Evolutionary conservation across 1,140 invertebrate genomes (phyloP), one percentile per base, ranked within the genome.

Genomic region (Druon quercuslanigerum): DNA sequence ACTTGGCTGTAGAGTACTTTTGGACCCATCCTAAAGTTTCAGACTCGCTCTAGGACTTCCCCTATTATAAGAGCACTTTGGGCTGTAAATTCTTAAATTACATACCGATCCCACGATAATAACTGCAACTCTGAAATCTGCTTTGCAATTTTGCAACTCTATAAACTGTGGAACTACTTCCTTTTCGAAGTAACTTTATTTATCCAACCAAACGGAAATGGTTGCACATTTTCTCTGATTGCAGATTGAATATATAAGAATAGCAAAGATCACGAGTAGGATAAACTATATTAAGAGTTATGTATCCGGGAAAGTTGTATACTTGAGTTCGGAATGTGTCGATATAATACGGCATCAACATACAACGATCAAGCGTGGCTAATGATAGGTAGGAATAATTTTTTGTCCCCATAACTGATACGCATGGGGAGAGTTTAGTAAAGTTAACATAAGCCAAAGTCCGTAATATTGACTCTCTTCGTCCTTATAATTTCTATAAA

Each of bases 401-500:
- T 66, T 66, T 66, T 66, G 60, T 66, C 60, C 60, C 14, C 33
- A 16, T 66, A 66, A 66, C 14, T 8, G 25, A 66, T 66, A 46
- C 33, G 33, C 14, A 66, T 25, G n/a, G 33, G 13, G 14, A 66
- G 60, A 66, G 33, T 66, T 46, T 1, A 46, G 40, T 46, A 1
- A 46, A 46, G 8, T 46, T 46, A 46, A 46, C 40, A 66, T 19
- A 19, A 66, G 60, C 20, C 60, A 66, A 40, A 66, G 60, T 66
- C 60, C 14, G 57, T 60, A 33, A 40, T 66, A 66, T 66, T 46
- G 33, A 66, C 60, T 66, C 16, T 66, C 33, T 66, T 20, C 20
- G 25, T 25, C 13, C 13, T 40, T 66, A 66, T 33, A 66, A 66
- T 66, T 66, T 66, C 60, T 66, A 66, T 66, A 66, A 46, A 66